These are phyloP conservation scores for Lithobius niger DNA, from an alignment of 1,140 invertebrate genomes.

Conservation along the genomic window DNA sequence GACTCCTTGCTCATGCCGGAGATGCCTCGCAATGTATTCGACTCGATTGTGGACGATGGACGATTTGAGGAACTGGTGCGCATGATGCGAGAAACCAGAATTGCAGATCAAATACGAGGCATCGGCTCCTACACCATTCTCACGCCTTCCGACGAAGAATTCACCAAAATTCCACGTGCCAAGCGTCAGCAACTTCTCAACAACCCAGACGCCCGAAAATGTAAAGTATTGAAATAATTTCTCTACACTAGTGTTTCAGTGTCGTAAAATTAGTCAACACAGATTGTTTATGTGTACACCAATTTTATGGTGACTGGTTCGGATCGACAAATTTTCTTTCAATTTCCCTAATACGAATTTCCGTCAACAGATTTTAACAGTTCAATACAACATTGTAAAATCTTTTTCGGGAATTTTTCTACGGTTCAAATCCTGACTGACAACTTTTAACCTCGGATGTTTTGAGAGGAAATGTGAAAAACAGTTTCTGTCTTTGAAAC, in stretches of 20 bases:
- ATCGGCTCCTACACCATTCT: constrained; percentile 41
- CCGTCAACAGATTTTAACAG: neutral
- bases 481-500: too few relatives aligned
- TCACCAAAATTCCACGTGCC: constrained; percentile 35
- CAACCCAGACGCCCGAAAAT: constrained; percentile 28
- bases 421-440: too few relatives aligned
- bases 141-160: constrained; percentile 46
- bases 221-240: constrained; percentile 20
- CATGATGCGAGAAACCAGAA: constrained; percentile 37
- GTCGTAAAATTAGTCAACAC: neutral
- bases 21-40: constrained; percentile 21
- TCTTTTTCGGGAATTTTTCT: too few relatives aligned
- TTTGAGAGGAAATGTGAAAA: too few relatives aligned
- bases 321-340: neutral
- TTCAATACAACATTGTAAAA: neutral
- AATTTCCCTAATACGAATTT: neutral
- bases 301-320: neutral
- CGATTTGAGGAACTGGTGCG: constrained; percentile 40
- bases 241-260: neutral
- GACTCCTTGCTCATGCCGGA: constrained; percentile 46
- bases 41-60: constrained; percentile 31
- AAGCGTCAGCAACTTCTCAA: constrained; percentile 29
- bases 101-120: constrained; percentile 25
- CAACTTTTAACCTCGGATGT: too few relatives aligned
- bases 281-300: too few relatives aligned